phyloP scores from a whole-genome alignment of 1,140 invertebrate species.

The Drosophila mojavensis region DNA sequence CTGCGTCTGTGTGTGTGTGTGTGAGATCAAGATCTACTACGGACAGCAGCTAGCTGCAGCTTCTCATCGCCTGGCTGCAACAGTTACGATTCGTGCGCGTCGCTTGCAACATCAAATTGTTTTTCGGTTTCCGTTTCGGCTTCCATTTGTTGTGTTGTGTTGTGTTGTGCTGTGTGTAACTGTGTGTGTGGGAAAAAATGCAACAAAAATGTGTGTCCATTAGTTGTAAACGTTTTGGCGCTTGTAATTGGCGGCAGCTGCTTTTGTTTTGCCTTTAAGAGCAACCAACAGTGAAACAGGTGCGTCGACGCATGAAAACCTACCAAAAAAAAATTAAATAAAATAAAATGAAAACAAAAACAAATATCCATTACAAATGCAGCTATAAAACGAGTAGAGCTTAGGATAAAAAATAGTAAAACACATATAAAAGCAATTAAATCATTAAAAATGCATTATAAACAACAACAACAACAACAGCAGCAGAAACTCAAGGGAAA shows the following conservation, averaged over 20 bases:
- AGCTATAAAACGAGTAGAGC: constrained; percentile 8
- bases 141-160: constrained; percentile 8
- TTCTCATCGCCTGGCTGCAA: constrained; percentile 58
- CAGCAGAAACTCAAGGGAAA: constrained; percentile 15
- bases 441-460: constrained; percentile 78
- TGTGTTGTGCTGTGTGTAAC: constrained; percentile 14
- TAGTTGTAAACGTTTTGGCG: constrained; percentile 72
- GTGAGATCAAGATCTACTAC: constrained; percentile 42
- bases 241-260: constrained; percentile 74
- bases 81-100: constrained; percentile 66
- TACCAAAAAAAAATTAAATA: constrained; percentile 11
- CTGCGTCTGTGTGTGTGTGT: constrained; percentile 20
- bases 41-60: constrained; percentile 51
- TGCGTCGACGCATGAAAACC: constrained; percentile 57
- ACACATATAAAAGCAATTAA: constrained; percentile 24
- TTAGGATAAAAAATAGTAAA: constrained; percentile 8
- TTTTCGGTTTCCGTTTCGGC: constrained; percentile 28
- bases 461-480: not conserved
- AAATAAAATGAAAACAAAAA: not conserved
- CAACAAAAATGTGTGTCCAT: constrained; percentile 55
- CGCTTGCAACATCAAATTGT: constrained; percentile 65
- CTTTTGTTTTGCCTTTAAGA: constrained; percentile 67
- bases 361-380: constrained; percentile 16
- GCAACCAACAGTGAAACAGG: constrained; percentile 66
- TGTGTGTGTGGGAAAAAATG: constrained; percentile 46